Evolutionary conservation across 2,797 vertebrate species (phyloP).

Genomic region (Rhodeus uyekii): DNA sequence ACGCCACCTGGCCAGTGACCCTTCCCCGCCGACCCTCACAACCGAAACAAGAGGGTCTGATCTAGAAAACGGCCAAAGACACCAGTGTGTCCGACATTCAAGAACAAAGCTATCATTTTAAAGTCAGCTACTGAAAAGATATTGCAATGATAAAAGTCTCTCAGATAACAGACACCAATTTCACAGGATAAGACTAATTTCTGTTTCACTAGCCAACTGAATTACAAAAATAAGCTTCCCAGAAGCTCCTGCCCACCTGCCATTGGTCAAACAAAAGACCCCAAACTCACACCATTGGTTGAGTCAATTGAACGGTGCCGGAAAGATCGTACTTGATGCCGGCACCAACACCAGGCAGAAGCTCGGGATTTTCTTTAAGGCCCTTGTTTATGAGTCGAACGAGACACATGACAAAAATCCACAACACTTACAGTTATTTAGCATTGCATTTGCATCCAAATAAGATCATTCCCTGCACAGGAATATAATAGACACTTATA

Average conservation of each 20-base stretch:
- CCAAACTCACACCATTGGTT: not conserved
- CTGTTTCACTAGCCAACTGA: not conserved
- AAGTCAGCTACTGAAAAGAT: too few relatives aligned
- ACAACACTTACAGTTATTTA: not conserved
- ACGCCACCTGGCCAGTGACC: slow-evolving; percentile 47
- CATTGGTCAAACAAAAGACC: not conserved
- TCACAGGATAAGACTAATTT: not conserved
- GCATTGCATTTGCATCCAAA: too few relatives aligned
- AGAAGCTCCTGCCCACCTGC: not conserved
- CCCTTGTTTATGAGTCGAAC: not conserved
- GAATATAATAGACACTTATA: too few relatives aligned
- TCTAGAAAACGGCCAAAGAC: too few relatives aligned
- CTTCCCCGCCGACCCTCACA: slow-evolving; percentile 29
- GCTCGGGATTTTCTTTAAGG: not conserved
- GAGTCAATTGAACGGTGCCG: not conserved
- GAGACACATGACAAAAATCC: not conserved
- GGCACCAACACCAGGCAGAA: too few relatives aligned
- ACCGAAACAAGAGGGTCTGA: too few relatives aligned
- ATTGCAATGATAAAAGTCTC: not conserved
- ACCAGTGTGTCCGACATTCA: too few relatives aligned
- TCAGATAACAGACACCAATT: not conserved
- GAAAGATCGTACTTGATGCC: too few relatives aligned
- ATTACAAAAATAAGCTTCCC: not conserved
- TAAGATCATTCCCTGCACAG: too few relatives aligned
- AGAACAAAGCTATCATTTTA: not conserved